These are phyloP conservation scores for Zaprionus davidi DNA, from an alignment of 1,140 invertebrate species.

Conservation along the genomic window DNA sequence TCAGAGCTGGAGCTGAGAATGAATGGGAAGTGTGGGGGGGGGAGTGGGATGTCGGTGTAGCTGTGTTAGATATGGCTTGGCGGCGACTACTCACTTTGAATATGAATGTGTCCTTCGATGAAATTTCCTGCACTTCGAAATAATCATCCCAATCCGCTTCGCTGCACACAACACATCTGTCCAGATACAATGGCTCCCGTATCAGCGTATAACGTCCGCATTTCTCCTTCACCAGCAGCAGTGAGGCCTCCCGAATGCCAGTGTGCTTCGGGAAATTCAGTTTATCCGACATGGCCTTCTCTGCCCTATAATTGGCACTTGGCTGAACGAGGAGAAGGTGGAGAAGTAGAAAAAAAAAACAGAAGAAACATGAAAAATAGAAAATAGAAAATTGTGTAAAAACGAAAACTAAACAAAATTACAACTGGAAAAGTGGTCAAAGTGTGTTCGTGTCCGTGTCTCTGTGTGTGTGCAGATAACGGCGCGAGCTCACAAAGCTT, in stretches of 20 bases:
- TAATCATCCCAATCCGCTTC: constrained; percentile 95
- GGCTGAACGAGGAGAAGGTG: constrained; percentile 83
- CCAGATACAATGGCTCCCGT: constrained; percentile 94
- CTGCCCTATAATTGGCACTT: constrained; percentile 85
- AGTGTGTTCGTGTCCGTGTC: constrained; percentile 9
- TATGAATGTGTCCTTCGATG: constrained; percentile 96
- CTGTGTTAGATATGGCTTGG: constrained; percentile 11
- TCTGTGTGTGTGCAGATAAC: constrained; percentile 43
- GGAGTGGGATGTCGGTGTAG: neutral
- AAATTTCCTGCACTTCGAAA: constrained; percentile 97
- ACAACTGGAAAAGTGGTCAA: constrained; percentile 50
- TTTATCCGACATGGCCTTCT: constrained; percentile 83
- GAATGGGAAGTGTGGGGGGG: neutral
- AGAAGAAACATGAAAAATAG: constrained; percentile 40
- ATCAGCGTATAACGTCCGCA: constrained; percentile 93
- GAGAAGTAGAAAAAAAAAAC: constrained; percentile 29
- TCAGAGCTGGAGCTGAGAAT: neutral
- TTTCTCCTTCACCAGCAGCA: constrained; percentile 95
- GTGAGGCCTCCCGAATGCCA: constrained; percentile 93
- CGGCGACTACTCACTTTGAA: constrained; percentile 91
- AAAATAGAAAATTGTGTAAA: constrained; percentile 74
- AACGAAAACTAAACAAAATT: constrained; percentile 76
- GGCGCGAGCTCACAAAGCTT: constrained; percentile 61
- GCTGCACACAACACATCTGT: constrained; percentile 94
- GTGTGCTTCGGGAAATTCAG: constrained; percentile 86